Conservation (phyloP, 35 echinoderm and acorn worm genomes). For the Apostichopus californicus region DNA sequence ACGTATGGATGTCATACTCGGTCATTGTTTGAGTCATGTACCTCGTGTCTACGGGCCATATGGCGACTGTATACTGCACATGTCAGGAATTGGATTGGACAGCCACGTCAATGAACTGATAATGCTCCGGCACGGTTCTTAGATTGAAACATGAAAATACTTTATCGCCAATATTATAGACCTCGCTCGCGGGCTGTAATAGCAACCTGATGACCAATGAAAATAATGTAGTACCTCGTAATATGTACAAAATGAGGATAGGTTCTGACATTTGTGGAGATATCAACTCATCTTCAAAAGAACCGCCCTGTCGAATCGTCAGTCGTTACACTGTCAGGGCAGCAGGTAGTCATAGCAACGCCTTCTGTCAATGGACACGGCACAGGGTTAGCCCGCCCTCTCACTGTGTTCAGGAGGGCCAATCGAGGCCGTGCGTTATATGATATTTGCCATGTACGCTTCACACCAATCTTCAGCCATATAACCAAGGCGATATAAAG, state of each 20-base stretch:
- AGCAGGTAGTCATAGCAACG: neutral
- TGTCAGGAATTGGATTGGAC: no score
- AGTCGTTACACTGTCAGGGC: neutral
- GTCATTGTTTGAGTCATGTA: no score
- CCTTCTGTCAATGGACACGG: constrained; percentile 3
- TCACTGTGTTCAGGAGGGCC: constrained; percentile 7
- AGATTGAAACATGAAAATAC: neutral
- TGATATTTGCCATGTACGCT: neutral
- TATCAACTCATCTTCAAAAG: constrained; percentile 17
- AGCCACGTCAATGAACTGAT: neutral
- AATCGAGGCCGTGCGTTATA: neutral
- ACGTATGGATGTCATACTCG: no score
- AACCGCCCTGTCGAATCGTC: neutral
- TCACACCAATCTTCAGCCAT: no score
- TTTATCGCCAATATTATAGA: neutral
- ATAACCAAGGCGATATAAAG: no score
- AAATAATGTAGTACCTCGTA: constrained; percentile 27
- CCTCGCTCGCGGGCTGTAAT: constrained; percentile 14
- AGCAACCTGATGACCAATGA: constrained; percentile 44
- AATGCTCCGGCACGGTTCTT: neutral
- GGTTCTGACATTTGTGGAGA: constrained; percentile 1
- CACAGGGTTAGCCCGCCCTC: constrained; percentile 35
- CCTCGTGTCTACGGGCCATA: no score
- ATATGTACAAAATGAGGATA: neutral
- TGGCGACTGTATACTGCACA: no score